Evolutionary conservation across 2,888 invertebrate genomes (phyloP), one percentile per base, ranked within the genome.

Genomic region (Microctonus hyperodae): DNA sequence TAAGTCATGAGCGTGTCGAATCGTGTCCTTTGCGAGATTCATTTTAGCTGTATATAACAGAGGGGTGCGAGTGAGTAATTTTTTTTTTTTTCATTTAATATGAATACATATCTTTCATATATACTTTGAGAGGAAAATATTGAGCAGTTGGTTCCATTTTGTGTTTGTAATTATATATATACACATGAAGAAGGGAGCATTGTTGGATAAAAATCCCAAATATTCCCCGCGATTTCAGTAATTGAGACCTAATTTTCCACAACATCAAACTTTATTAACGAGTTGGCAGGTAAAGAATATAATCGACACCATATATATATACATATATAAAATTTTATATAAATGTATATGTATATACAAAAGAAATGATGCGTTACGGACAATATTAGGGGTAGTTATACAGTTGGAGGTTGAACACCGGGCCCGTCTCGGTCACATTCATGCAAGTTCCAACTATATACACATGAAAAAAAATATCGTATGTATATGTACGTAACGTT

Each of bases 191-290:
- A 28, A 28, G 7, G 3, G 7, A 28, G 7, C 3, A 28, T 28
- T 5, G 28, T 28, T n/a, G n/a, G 35, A 62, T 61, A 62, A 67
- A 62, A 59, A 62, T 51, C 5, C 22, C 11, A 25, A 25, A 53
- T 63, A 53, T 64, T 64, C 66, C 22, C 61, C 51, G 65, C 64
- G 68, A 65, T 67, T 50, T 68, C 70, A 69, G 72, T 73, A 78
- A 78, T 77, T 80, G 79, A 77, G 77, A 79, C 76, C 79, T 82
- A 81, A 81, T 83, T 83, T 83, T 80, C 78, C 81, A 81, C 79
- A 73, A 80, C 80, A 80, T 82, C 78, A 78, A 76, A 72, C 79
- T 78, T 81, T 80, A 81, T 81, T 81, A 81, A 82, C 78, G 70
- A 74, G 73, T 69, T 72, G 75, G 69, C 73, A 74, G 72, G 73